These are phyloP conservation scores for Oenanthe oenanthe DNA, from an alignment of 2,113 vertebrate genomes.

Conservation along the genomic window DNA sequence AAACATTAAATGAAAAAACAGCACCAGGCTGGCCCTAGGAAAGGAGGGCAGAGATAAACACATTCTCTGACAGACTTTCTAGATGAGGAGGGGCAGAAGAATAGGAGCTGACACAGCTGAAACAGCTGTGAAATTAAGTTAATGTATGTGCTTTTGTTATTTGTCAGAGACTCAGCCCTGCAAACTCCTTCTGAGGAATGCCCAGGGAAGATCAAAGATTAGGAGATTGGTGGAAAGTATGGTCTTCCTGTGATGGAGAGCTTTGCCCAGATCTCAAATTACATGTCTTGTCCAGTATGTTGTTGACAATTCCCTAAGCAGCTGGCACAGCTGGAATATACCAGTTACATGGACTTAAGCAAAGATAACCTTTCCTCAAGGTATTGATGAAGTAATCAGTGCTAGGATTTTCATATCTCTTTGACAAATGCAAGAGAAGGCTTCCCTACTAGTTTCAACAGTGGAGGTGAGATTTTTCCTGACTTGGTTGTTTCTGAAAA, in stretches of 20 bases:
- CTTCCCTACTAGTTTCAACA: not conserved
- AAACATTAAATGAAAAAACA: not conserved
- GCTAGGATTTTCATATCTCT: not conserved
- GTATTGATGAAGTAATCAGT: not conserved
- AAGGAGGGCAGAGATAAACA: not conserved
- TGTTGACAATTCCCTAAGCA: not conserved
- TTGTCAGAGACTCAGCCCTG: not conserved
- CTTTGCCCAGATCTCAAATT: not conserved
- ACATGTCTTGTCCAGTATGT: not conserved
- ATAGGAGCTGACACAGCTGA: not conserved
- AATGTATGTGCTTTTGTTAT: not conserved
- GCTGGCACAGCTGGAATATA: not conserved
- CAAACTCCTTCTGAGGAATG: not conserved
- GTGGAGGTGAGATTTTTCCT: not conserved
- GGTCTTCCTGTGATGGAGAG: not conserved
- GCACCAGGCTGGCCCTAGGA: not conserved
- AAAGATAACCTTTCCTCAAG: not conserved
- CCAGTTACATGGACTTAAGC: not conserved
- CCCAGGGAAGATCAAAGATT: not conserved
- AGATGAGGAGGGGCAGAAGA: not conserved
- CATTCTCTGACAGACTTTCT: not conserved
- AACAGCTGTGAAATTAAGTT: not conserved
- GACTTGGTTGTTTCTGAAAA: not conserved
- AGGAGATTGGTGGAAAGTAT: not conserved
- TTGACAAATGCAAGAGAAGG: not conserved